These are phyloP conservation scores for Papilio dardanus DNA, from an alignment of 1,140 invertebrate genomes.

Conservation along the genomic window DNA sequence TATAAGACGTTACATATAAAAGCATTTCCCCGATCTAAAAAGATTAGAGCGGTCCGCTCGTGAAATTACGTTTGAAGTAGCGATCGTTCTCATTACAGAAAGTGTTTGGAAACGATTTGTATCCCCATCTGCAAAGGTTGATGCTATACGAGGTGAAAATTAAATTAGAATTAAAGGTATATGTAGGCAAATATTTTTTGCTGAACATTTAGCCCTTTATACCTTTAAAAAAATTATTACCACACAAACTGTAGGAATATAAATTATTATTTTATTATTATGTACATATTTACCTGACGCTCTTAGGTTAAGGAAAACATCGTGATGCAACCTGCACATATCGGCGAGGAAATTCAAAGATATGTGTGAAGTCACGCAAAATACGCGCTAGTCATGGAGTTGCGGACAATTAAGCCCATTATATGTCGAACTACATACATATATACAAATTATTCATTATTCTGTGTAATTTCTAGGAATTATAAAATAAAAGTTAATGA, in stretches of 20 bases:
- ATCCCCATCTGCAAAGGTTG: slow-evolving; percentile 41
- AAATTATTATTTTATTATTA: too few species aligned
- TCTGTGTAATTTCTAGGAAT: not conserved
- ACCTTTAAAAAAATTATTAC: not conserved
- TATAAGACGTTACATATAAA: too few species aligned
- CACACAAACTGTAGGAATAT: not conserved
- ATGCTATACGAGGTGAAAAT: slow-evolving; percentile 13
- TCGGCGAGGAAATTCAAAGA: too few species aligned
- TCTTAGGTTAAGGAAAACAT: too few species aligned
- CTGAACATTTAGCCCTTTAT: not conserved
- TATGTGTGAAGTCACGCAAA: too few species aligned
- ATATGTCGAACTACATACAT: too few species aligned
- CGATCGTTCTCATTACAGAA: slow-evolving; percentile 60
- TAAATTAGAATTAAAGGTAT: slow-evolving; percentile 10
- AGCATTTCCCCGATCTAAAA: not conserved
- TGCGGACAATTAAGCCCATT: too few species aligned
- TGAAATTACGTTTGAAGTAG: slow-evolving; percentile 61
- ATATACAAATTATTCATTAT: too few species aligned
- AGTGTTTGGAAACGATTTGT: slow-evolving; percentile 64
- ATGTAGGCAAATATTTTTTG: slow-evolving; percentile 14
- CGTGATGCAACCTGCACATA: too few species aligned
- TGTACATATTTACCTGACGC: too few species aligned
- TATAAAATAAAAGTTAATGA: not conserved
- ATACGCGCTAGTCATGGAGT: too few species aligned
- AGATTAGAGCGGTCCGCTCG: not conserved